Conservation (phyloP, 2,113 vertebrate genomes). For the Spilogale gracilis region DNA sequence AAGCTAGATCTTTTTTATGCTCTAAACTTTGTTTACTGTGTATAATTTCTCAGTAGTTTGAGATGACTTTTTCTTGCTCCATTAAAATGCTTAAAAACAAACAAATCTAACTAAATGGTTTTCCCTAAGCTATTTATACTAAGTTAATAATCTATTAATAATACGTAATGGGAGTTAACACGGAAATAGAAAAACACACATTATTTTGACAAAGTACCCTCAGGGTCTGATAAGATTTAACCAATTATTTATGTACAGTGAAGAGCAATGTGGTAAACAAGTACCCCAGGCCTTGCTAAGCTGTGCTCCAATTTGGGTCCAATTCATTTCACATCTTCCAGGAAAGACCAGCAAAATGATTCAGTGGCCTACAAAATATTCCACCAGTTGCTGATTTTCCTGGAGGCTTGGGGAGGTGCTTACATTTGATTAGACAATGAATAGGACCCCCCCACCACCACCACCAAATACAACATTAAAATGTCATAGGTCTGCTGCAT, state of each 20-base stretch:
- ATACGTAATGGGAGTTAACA: slow-evolving; percentile 72
- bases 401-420: background rate
- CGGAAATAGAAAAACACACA: slow-evolving; percentile 70
- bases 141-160: slow-evolving; percentile 80
- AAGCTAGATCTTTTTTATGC: background rate
- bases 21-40: slow-evolving; percentile 33
- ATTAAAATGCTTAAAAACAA: slow-evolving; percentile 78
- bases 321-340: slow-evolving; percentile 32
- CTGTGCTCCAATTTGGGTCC: background rate
- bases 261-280: slow-evolving; percentile 61
- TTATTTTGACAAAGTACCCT: slow-evolving; percentile 68
- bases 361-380: background rate
- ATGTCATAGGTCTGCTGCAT: background rate
- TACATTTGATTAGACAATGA: background rate
- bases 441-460: background rate
- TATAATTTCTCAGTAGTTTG: slow-evolving; percentile 69
- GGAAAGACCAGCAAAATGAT: background rate
- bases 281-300: background rate
- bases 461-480: background rate
- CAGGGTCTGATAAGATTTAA: slow-evolving; percentile 71
- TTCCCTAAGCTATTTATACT: slow-evolving; percentile 76
- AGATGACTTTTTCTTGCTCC: slow-evolving; percentile 70
- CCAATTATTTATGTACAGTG: slow-evolving; percentile 72
- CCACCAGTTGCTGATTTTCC: background rate
- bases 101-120: slow-evolving; percentile 73